phyloP scores from a whole-genome alignment of 2,888 invertebrate species.

The Lasius platythorax region DNA sequence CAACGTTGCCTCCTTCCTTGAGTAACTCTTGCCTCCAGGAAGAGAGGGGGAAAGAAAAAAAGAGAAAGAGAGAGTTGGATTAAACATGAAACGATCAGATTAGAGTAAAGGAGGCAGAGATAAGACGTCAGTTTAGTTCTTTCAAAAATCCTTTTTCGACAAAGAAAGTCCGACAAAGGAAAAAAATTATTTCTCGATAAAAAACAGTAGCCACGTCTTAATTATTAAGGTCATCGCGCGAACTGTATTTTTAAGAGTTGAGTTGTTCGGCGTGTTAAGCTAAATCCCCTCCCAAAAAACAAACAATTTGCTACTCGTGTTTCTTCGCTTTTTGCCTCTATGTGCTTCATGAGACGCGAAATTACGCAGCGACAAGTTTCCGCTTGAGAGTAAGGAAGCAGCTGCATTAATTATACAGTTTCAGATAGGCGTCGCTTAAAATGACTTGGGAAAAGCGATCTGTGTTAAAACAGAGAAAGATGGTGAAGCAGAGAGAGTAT shows the following conservation, averaged over 20 bases:
- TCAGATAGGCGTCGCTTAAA: conserved; percentile 8
- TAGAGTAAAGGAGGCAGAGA: conserved; percentile 23
- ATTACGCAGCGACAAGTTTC: conserved; percentile 1
- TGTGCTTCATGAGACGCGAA: not conserved
- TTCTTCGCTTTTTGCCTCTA: not conserved
- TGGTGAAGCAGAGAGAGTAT: not conserved
- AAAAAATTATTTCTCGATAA: conserved; percentile 18
- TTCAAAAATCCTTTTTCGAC: not conserved
- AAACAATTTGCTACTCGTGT: not conserved
- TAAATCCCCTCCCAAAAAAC: not conserved
- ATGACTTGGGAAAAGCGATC: conserved; percentile 28
- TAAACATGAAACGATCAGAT: conserved; percentile 41
- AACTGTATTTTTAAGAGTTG: not conserved
- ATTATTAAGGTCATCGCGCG: not conserved
- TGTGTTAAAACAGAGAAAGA: conserved; percentile 8
- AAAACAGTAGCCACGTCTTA: not conserved
- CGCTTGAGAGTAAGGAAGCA: not conserved
- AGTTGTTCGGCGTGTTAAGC: not conserved
- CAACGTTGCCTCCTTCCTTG: conserved; percentile 27
- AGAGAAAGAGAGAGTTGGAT: conserved; percentile 5
- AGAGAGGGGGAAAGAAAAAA: not conserved
- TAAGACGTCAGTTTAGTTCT: conserved; percentile 22
- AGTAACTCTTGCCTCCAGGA: conserved; percentile 25
- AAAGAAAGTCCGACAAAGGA: not conserved
- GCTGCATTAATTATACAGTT: conserved; percentile 32